phyloP scores from a whole-genome alignment of 2,113 vertebrate species.

The Ctenomys sociabilis region DNA sequence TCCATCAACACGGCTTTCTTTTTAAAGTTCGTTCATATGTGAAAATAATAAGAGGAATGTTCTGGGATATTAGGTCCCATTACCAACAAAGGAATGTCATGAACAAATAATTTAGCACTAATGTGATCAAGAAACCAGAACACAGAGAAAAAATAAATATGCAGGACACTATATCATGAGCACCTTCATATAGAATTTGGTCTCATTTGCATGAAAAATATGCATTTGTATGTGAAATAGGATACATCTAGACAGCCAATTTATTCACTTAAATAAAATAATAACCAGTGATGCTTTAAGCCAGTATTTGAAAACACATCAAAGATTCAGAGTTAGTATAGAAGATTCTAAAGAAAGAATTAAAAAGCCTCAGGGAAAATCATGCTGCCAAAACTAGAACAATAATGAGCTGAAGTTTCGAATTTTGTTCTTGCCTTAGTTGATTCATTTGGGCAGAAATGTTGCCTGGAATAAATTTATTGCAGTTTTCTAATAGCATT shows the following conservation, averaged over 20 bases:
- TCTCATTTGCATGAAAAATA: constrained; percentile 55
- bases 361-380: constrained; percentile 72
- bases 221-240: constrained; percentile 53
- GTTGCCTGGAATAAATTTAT: constrained; percentile 60
- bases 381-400: constrained; percentile 54
- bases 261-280: constrained; percentile 69
- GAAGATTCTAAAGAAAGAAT: constrained; percentile 65
- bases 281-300: constrained; percentile 63
- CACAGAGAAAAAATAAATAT: constrained; percentile 53
- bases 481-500: not conserved
- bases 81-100: constrained; percentile 27
- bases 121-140: constrained; percentile 48
- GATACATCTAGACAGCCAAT: constrained; percentile 61
- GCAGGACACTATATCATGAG: constrained; percentile 7
- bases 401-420: constrained; percentile 66
- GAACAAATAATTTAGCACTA: constrained; percentile 63
- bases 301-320: constrained; percentile 73
- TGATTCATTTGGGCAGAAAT: constrained; percentile 63
- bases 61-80: constrained; percentile 25
- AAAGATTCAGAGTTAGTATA: constrained; percentile 69
- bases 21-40: not conserved
- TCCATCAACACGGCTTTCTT: not conserved
- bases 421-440: constrained; percentile 61
- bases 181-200: constrained; percentile 55
- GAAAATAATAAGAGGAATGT: constrained; percentile 42